These are phyloP conservation scores for Pygmarrhopalites habei DNA, from an alignment of 1,140 invertebrate genomes.

Conservation along the genomic window DNA sequence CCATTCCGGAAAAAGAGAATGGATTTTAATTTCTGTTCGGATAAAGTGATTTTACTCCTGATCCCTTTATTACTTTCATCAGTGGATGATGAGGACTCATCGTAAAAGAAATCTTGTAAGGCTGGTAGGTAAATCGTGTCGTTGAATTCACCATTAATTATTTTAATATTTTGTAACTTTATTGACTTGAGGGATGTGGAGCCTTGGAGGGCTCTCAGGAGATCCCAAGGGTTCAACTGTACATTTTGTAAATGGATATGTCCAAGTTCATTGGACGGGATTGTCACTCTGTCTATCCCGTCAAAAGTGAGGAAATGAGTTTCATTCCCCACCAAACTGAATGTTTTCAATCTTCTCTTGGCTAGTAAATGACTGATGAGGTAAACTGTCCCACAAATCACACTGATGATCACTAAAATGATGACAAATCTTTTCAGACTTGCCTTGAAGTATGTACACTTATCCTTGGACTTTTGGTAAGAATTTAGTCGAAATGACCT, in stretches of 20 bases:
- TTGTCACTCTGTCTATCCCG: background rate
- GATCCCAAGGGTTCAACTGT: background rate
- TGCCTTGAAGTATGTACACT: background rate
- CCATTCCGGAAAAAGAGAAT: background rate
- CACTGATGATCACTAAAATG: background rate
- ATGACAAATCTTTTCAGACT: conserved; percentile 1
- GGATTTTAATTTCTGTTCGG: background rate
- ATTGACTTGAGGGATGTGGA: background rate
- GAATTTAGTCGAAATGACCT: background rate
- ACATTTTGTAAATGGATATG: background rate
- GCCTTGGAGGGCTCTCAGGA: background rate
- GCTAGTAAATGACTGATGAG: background rate
- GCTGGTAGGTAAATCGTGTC: background rate
- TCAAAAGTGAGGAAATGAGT: background rate
- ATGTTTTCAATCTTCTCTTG: conserved; percentile 5
- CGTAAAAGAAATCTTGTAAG: conserved; percentile 1
- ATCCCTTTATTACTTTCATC: background rate
- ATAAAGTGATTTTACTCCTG: background rate
- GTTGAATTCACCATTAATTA: background rate
- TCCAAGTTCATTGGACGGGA: background rate
- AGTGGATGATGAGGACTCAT: too few species aligned
- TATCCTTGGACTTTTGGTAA: background rate
- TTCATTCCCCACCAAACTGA: background rate
- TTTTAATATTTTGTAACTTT: background rate
- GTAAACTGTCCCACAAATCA: conserved; percentile 3